Conservation (phyloP, 2,888 invertebrate genomes). For the Itoplectis maculator region DNA sequence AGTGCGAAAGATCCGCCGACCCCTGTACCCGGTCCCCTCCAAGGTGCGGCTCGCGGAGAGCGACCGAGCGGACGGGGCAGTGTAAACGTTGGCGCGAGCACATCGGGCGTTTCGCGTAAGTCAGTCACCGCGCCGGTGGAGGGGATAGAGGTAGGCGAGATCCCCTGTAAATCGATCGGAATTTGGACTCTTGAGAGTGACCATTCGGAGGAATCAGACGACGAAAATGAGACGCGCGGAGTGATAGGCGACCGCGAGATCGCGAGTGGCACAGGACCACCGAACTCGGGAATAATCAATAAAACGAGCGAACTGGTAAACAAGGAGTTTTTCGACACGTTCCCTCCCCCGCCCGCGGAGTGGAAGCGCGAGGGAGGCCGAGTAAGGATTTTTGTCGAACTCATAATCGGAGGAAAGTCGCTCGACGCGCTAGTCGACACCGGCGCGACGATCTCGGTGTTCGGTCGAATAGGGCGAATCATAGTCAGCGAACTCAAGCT, state of each 20-base stretch:
- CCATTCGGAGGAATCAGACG: neutral
- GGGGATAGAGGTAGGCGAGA: neutral
- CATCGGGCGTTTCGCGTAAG: neutral
- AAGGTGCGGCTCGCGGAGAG: neutral
- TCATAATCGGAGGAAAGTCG: neutral
- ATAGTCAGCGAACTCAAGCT: neutral
- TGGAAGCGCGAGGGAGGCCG: neutral
- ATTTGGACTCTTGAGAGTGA: neutral
- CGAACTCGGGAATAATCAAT: no score
- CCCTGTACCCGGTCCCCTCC: neutral
- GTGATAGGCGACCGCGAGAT: neutral
- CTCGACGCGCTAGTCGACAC: neutral
- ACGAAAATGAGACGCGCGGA: neutral
- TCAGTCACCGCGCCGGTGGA: neutral
- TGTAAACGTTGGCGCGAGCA: neutral
- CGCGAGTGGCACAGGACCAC: neutral
- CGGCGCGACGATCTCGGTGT: neutral
- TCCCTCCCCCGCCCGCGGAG: neutral
- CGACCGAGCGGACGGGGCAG: no score
- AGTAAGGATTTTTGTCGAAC: neutral
- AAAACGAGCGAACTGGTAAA: no score
- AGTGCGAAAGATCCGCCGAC: neutral
- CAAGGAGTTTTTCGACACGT: neutral
- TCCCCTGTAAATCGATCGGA: neutral
- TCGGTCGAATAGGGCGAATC: neutral